A percentile compares a stretch with the other conserved stretches of the same genome.
Evolutionary conservation across 1,140 invertebrate genomes (phyloP).

Genomic region (Drosophila nasuta): DNA sequence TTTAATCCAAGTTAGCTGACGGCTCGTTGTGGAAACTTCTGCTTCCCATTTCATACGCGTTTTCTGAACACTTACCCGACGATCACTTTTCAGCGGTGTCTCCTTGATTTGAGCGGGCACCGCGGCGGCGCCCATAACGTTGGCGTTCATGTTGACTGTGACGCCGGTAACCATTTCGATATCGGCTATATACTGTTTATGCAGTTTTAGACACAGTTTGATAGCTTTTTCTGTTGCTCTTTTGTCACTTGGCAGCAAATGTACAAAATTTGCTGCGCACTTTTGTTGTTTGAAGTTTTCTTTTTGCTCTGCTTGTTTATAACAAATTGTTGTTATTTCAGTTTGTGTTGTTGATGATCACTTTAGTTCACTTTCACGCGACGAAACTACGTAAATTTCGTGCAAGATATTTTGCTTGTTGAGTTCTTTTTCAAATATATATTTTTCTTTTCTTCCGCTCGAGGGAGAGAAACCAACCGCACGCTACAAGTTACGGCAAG

Average conservation of each 20-base stretch:
- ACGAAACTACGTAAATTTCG: conserved; percentile 58
- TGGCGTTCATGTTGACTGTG: conserved; percentile 73
- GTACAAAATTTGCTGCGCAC: conserved; percentile 55
- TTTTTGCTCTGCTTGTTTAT: conserved; percentile 17
- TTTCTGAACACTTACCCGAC: conserved; percentile 77
- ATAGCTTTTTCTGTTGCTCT: conserved; percentile 21
- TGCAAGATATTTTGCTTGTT: conserved; percentile 27
- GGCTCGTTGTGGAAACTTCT: too few relatives aligned
- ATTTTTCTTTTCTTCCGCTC: conserved; percentile 38
- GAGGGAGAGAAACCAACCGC: conserved; percentile 56
- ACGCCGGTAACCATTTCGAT: conserved; percentile 84
- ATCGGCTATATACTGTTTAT: conserved; percentile 70
- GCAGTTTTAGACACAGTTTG: conserved; percentile 76
- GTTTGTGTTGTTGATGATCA: conserved; percentile 48
- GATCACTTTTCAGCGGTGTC: conserved; percentile 80
- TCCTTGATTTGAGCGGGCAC: conserved; percentile 74
- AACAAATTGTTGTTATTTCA: conserved; percentile 18
- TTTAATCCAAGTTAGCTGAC: conserved; percentile 27
- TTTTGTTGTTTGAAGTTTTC: conserved; percentile 20
- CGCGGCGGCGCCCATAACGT: conserved; percentile 73
- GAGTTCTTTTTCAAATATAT: conserved; percentile 10
- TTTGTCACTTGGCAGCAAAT: conserved; percentile 64
- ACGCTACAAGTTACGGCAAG: conserved; percentile 70
- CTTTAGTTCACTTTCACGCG: conserved; percentile 69
- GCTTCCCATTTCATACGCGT: conserved; percentile 1